Evolutionary conservation across 2,797 vertebrate genomes (phyloP), one percentile per base, ranked within the genome.

Genomic region (Lepilemur septentrionalis): DNA sequence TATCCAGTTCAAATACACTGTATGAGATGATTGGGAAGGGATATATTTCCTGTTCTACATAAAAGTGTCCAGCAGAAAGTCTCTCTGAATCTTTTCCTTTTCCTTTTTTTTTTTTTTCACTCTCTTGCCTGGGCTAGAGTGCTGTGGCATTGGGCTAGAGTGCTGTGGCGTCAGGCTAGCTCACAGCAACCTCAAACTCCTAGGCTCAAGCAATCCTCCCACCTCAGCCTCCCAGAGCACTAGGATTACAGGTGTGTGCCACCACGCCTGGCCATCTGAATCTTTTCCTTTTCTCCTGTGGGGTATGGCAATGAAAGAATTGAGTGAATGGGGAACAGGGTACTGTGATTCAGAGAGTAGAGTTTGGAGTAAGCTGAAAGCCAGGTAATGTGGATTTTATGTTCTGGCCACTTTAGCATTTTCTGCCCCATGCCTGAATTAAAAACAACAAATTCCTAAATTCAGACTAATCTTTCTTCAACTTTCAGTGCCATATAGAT

Each of bases 401-500:
- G 35, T 89, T 73, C n/a, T 83, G 41, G 35, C 41, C 55, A 52
- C 28, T 72, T 91, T 14, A 80, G 23, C 83, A 81, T 73, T 96
- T 92, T 93, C 35, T 96, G 69, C 22, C 79, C 63, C 7, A 30
- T 52, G 14, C 46, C 35, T 78, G 55, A 89, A 25, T 96, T 95
- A 81, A 95, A 95, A 69, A 89, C 70, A 95, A 84, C 20, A 79
- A 57, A 92, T 79, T 52, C 57, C 41, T 91, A 91, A 93, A 75
- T 95, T 96, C 79, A 84, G 48, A 70, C 55, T 90, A 87, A 86
- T 75, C 76, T 93, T 94, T 91, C 32, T 89, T 92, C 14, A 84
- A 18, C 8, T 73, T 30, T 87, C 59, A 79, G 43, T 93, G 65
- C 32, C 35, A 15, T 91, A n/a, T 83, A 85, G 75, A 83, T 95